Evolutionary conservation across 1,140 invertebrate genomes (phyloP).

Genomic region (Achroia grisella): DNA sequence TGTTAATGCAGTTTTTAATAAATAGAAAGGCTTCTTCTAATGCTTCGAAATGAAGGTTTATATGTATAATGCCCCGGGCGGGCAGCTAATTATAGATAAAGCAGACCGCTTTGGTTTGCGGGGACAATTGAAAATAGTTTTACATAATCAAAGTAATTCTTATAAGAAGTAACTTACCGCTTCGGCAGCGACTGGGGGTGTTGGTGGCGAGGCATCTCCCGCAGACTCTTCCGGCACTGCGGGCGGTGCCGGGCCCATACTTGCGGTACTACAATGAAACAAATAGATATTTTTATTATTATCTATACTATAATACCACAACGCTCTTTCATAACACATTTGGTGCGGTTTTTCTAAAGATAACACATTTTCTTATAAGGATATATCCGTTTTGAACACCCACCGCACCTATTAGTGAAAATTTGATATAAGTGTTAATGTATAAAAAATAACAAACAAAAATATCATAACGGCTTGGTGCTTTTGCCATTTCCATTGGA

Average conservation of each 20-base stretch:
- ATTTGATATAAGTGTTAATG: too few relatives aligned
- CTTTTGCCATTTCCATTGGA: too few relatives aligned
- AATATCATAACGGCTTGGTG: too few relatives aligned
- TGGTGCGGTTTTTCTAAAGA: too few relatives aligned
- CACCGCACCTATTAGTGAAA: not conserved
- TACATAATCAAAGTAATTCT: not conserved
- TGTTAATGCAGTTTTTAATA: too few relatives aligned
- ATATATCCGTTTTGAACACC: not conserved
- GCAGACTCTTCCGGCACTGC: slow-evolving; percentile 41
- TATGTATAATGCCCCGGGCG: too few relatives aligned
- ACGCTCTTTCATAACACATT: too few relatives aligned
- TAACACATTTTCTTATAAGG: not conserved
- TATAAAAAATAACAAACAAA: too few relatives aligned
- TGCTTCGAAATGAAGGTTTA: too few relatives aligned
- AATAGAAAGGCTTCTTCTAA: too few relatives aligned
- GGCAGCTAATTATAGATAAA: too few relatives aligned
- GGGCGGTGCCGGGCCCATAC: slow-evolving; percentile 25
- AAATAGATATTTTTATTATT: not conserved
- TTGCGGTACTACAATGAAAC: slow-evolving; percentile 27
- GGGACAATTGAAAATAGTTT: not conserved
- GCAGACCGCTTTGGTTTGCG: not conserved
- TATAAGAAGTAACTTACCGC: slow-evolving; percentile 11
- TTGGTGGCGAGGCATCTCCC: slow-evolving; percentile 19
- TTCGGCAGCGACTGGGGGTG: slow-evolving; percentile 12
- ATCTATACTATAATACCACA: too few relatives aligned